phyloP scores from a whole-genome alignment of 1,140 invertebrate genomes.

The Drosophila truncata region DNA sequence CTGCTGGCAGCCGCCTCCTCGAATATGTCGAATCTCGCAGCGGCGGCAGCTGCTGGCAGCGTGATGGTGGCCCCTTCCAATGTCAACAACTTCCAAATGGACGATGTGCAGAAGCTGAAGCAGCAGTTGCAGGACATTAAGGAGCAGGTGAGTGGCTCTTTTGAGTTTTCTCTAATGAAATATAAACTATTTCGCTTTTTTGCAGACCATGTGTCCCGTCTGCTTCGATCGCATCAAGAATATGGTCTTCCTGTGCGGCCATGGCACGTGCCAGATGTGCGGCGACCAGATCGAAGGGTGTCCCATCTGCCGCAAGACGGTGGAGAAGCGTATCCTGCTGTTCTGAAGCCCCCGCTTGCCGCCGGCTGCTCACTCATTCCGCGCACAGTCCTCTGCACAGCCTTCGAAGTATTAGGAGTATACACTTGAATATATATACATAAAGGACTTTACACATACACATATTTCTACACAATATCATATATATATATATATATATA shows the following conservation, averaged over 20 bases:
- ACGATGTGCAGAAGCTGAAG: slow-evolving; percentile 96
- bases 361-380: slow-evolving; percentile 54
- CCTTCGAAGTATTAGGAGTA: slow-evolving; percentile 65
- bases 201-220: slow-evolving; percentile 99
- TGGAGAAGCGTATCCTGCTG: slow-evolving; percentile 97
- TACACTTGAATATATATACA: slow-evolving; percentile 32
- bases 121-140: slow-evolving; percentile 99
- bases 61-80: slow-evolving; percentile 75
- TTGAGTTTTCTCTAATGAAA: background rate
- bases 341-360: slow-evolving; percentile 87
- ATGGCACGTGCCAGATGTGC: slow-evolving; percentile 99
- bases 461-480: slow-evolving; percentile 45
- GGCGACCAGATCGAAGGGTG: slow-evolving; percentile 98
- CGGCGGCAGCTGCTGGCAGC: slow-evolving; percentile 16
- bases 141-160: slow-evolving; percentile 91
- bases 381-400: slow-evolving; percentile 59
- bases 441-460: slow-evolving; percentile 20
- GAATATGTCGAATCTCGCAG: slow-evolving; percentile 46
- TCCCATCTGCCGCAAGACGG: slow-evolving; percentile 97
- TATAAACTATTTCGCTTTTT: slow-evolving; percentile 61
- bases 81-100: slow-evolving; percentile 85
- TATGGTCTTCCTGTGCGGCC: slow-evolving; percentile 99
- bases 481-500: slow-evolving; percentile 31
- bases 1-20: slow-evolving; percentile 60
- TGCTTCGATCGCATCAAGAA: slow-evolving; percentile 99